Evolutionary conservation across 2,113 vertebrate species (phyloP).

Genomic region (Epinephelus lanceolatus): DNA sequence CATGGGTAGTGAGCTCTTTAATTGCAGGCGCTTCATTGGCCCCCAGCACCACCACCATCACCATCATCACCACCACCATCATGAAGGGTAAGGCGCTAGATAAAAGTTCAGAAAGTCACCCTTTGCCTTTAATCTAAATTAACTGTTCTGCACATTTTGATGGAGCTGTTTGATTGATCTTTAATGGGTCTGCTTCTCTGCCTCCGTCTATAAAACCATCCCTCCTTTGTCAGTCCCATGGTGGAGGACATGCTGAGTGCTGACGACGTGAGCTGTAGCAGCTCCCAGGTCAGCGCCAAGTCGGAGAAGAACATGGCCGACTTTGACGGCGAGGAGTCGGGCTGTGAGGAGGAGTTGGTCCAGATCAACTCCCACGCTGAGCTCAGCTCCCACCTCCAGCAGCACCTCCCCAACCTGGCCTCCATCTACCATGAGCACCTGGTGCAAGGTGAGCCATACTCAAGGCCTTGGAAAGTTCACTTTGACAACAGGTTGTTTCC

Average conservation of each 20-base stretch:
- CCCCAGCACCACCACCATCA: constrained; percentile 97
- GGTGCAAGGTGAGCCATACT: constrained; percentile 89
- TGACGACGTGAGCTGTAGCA: constrained; percentile 98
- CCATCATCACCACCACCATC: constrained; percentile 89
- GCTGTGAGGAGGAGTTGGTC: constrained; percentile 98
- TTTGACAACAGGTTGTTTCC: background rate
- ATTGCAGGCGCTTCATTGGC: constrained; percentile 95
- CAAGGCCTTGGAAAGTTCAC: background rate
- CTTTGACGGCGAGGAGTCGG: constrained; percentile 98
- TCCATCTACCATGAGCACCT: constrained; percentile 99
- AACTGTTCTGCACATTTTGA: background rate
- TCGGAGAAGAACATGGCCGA: constrained; percentile 99
- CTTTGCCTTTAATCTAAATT: background rate
- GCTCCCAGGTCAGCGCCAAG: constrained; percentile 99
- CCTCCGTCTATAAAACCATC: background rate
- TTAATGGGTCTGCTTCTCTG: background rate
- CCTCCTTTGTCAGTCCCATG: constrained; percentile 86
- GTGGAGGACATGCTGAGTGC: constrained; percentile 99
- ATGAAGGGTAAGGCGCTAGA: constrained; percentile 88
- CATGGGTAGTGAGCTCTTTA: constrained; percentile 95
- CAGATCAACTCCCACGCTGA: constrained; percentile 99
- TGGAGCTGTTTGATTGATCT: background rate
- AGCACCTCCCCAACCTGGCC: constrained; percentile 97
- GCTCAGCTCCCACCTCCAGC: constrained; percentile 97
- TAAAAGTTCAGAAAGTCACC: background rate